Evolutionary conservation across 2,888 invertebrate genomes (phyloP), one percentile per base, ranked within the genome.

Genomic region (Heteromyza rotundicornis): DNA sequence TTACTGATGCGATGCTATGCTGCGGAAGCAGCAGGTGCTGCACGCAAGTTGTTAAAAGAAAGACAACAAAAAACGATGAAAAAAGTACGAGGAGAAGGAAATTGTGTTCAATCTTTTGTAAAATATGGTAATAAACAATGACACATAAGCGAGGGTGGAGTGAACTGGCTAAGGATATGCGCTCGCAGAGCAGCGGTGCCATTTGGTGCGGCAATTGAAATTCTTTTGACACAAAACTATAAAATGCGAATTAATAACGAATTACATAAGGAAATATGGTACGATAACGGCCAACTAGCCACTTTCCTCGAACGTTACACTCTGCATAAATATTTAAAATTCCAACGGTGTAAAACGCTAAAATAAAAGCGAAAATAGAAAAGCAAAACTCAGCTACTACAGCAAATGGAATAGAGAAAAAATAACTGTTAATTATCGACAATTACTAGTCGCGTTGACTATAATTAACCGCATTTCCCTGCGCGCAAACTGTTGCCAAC

Each of bases 361-460:
- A 32, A 32, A 32, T 32, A 32, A 8, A 32, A 32, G 5, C 32
- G 32, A 12, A 12, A 32, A 32, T 8, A 12, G 32, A 32, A n/a
- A n/a, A n/a, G n/a, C n/a, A n/a, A n/a, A n/a, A n/a, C n/a, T n/a
- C n/a, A n/a, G n/a, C n/a, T n/a, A n/a, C n/a, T n/a, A n/a, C n/a
- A n/a, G n/a, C n/a, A n/a, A n/a, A n/a, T n/a, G n/a, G n/a, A n/a
- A n/a, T n/a, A 27, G 10, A 27, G 7, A 27, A 51, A 57, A 57
- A 68, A 71, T 75, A 77, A 72, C 78, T 74, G 74, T 70, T 78
- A 78, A 78, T 78, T 79, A 79, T 70, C 69, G 71, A 72, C 75
- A 75, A 79, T 79, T 77, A 67, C 65, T 63, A 59, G 57, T 60
- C 68, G 72, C 74, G 76, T 70, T 75, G 76, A 65, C 62, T 65